A percentile compares a stretch with the other conserved stretches of the same genome.
Conservation (phyloP, 2,888 invertebrate species). For the Tribolium freemani region DNA sequence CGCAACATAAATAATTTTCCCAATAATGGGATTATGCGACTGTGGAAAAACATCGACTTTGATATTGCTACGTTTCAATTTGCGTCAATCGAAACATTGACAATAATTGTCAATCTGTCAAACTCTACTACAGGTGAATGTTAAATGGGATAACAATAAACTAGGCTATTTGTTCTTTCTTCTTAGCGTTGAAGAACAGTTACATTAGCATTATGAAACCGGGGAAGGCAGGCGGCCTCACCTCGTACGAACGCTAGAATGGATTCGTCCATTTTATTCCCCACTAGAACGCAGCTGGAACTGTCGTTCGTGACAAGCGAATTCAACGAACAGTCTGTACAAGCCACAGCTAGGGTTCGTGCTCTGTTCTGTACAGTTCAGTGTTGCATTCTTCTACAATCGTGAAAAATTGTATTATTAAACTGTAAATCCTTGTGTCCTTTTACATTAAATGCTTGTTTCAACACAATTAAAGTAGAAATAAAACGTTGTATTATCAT, state of each 20-base stretch:
- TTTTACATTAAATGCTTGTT: too few species aligned
- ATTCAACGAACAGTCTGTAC: slow-evolving; percentile 19
- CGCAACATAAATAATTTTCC: background rate
- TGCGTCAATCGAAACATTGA: background rate
- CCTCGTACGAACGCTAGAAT: slow-evolving; percentile 42
- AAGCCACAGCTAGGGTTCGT: background rate
- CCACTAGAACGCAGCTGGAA: slow-evolving; percentile 49
- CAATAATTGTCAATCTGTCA: background rate
- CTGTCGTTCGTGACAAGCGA: slow-evolving; percentile 31
- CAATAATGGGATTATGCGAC: background rate
- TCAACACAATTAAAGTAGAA: too few species aligned
- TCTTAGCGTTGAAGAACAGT: slow-evolving; percentile 15
- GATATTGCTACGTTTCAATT: background rate
- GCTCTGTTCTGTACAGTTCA: background rate
- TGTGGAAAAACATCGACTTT: background rate
- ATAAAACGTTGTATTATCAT: background rate
- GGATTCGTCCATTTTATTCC: slow-evolving; percentile 50
- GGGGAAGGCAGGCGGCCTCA: slow-evolving; percentile 24
- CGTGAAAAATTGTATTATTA: background rate
- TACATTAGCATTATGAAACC: slow-evolving; percentile 36
- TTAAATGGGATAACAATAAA: background rate
- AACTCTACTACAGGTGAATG: background rate
- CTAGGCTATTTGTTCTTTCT: background rate
- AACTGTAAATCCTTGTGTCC: background rate
- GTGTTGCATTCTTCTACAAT: background rate